Evolutionary conservation across 2,888 invertebrate genomes (phyloP).

Genomic region (Poecilus cupreus): DNA sequence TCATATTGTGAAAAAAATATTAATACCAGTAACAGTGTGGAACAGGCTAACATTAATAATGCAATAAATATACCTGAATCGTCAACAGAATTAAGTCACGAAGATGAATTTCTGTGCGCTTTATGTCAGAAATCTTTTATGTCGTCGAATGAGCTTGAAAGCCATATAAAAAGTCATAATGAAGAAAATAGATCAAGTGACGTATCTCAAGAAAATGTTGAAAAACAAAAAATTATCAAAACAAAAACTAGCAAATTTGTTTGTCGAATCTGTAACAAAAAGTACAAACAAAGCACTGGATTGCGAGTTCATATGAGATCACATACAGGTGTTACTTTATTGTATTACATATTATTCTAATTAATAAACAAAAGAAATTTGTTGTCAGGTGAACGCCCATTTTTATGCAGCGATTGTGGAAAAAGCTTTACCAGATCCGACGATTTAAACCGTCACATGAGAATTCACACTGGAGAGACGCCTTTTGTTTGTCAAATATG

Average conservation of each 20-base stretch:
- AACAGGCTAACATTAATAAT: background rate
- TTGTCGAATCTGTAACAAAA: slow-evolving; percentile 67
- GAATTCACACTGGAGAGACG: slow-evolving; percentile 64
- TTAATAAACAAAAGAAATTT: background rate
- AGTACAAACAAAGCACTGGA: slow-evolving; percentile 67
- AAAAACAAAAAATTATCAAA: background rate
- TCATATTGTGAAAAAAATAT: background rate
- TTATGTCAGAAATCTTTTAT: background rate
- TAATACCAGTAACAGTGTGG: background rate
- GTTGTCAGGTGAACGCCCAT: slow-evolving; percentile 61
- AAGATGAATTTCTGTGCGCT: slow-evolving; percentile 1
- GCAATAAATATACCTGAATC: background rate
- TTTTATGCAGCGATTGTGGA: slow-evolving; percentile 64
- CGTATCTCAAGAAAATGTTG: background rate
- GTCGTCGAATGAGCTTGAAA: background rate
- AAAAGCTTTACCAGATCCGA: slow-evolving; percentile 63
- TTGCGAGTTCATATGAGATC: slow-evolving; percentile 67
- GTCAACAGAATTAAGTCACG: background rate
- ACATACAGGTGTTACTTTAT: slow-evolving; percentile 65
- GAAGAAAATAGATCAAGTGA: background rate
- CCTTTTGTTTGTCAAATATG: slow-evolving; percentile 64
- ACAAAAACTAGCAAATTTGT: slow-evolving; percentile 38
- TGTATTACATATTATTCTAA: background rate
- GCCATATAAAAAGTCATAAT: background rate
- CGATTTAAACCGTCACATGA: slow-evolving; percentile 63